Evolutionary conservation across 2,113 vertebrate genomes (phyloP).

Genomic region (Girardinichthys multiradiatus): DNA sequence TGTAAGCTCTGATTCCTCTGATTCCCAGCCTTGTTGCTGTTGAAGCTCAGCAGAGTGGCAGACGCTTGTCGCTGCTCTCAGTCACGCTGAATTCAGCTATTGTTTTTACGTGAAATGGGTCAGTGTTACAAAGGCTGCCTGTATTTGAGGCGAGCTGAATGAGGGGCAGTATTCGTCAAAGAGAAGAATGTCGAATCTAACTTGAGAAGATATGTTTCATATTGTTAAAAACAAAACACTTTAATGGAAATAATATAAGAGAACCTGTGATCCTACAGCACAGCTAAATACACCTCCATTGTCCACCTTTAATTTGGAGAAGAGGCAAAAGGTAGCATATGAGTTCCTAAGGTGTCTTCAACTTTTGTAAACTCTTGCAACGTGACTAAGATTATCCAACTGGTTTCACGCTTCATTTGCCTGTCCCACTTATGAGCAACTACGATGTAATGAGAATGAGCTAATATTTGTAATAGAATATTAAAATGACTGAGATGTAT

Average conservation of each 20-base stretch:
- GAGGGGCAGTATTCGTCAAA: constrained; percentile 6
- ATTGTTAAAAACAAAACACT: not conserved
- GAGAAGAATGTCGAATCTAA: constrained; percentile 28
- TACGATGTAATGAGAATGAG: constrained; percentile 5
- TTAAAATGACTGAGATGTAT: not conserved
- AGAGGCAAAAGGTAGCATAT: not conserved
- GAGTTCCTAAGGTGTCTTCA: not conserved
- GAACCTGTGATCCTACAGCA: constrained; percentile 2
- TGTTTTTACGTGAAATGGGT: constrained; percentile 64
- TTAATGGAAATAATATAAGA: not conserved
- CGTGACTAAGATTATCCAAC: not conserved
- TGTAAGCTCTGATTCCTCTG: not conserved
- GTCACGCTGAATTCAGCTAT: constrained; percentile 43
- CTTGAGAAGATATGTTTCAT: constrained; percentile 8
- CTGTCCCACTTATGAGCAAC: not conserved
- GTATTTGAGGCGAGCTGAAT: constrained; percentile 30
- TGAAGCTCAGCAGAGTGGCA: constrained; percentile 15
- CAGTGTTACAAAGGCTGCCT: constrained; percentile 64
- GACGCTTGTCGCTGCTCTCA: constrained; percentile 21
- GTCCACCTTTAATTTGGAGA: not conserved
- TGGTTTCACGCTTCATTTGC: not conserved
- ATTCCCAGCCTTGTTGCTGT: constrained; percentile 2
- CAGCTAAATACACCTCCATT: not conserved
- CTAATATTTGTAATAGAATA: not conserved
- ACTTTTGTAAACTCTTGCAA: not conserved